Evolutionary conservation across 2,888 invertebrate species (phyloP).

Genomic region (Drosophila borborema): DNA sequence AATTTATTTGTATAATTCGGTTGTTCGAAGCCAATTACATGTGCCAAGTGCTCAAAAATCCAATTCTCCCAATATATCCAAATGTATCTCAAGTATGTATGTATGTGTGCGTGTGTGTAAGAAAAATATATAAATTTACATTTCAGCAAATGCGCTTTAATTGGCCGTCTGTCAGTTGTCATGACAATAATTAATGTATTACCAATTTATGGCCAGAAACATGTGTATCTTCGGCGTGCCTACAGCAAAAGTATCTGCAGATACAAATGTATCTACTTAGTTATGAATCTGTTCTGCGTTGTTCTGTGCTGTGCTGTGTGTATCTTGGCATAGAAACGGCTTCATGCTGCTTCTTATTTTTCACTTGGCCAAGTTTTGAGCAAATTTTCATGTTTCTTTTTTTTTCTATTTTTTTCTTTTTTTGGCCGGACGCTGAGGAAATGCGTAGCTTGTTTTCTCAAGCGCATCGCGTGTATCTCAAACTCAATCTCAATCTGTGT

Average conservation of each 20-base stretch:
- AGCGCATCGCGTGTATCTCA: constrained; percentile 18
- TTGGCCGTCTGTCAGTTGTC: constrained; percentile 80
- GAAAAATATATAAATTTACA: constrained; percentile 60
- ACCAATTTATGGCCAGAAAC: constrained; percentile 60
- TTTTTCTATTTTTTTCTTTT: background rate
- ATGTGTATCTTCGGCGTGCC: background rate
- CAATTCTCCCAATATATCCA: constrained; percentile 16
- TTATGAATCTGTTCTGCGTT: constrained; percentile 16
- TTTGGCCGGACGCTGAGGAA: constrained; percentile 17
- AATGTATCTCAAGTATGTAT: constrained; percentile 6
- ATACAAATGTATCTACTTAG: constrained; percentile 32
- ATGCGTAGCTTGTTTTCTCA: constrained; percentile 23
- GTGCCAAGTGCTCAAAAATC: constrained; percentile 44
- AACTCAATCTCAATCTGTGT: background rate
- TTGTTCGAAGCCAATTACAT: constrained; percentile 60
- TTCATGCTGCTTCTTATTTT: constrained; percentile 45
- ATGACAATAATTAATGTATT: constrained; percentile 75
- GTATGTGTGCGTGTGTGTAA: background rate
- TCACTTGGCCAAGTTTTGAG: constrained; percentile 45
- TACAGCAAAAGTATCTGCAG: constrained; percentile 21
- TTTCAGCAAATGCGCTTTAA: constrained; percentile 66
- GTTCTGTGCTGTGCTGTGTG: constrained; percentile 39
- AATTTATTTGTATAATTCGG: constrained; percentile 40
- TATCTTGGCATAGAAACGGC: constrained; percentile 64
- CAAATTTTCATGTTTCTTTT: constrained; percentile 12